These are phyloP conservation scores for Cavia porcellus DNA, from an alignment of 2,113 vertebrate species.

Conservation along the genomic window DNA sequence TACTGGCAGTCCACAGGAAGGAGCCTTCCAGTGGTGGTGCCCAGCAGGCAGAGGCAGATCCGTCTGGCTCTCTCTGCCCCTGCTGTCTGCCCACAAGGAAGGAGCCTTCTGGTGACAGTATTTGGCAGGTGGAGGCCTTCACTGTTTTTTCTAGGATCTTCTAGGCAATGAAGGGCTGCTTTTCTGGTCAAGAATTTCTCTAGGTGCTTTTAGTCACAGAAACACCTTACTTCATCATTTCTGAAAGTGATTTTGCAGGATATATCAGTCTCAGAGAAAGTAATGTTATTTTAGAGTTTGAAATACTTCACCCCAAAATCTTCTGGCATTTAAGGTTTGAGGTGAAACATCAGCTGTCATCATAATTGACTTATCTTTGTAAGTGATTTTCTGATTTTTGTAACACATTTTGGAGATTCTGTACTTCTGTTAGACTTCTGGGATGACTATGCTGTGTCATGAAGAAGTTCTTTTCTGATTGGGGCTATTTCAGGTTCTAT, in stretches of 20 bases:
- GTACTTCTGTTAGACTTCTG: too few relatives aligned
- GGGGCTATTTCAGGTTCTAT: not conserved
- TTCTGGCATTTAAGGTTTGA: not conserved
- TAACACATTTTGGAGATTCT: too few relatives aligned
- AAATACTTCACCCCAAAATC: not conserved
- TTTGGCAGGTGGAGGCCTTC: too few relatives aligned
- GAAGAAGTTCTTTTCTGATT: not conserved
- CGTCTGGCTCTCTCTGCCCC: too few relatives aligned
- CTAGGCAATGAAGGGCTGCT: not conserved
- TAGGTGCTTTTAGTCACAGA: not conserved
- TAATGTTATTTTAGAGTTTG: not conserved
- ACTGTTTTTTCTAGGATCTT: not conserved
- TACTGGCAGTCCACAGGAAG: too few relatives aligned
- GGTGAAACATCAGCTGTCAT: not conserved
- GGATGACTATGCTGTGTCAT: too few relatives aligned
- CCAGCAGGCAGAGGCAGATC: too few relatives aligned
- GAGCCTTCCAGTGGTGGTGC: too few relatives aligned
- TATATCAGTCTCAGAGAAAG: not conserved
- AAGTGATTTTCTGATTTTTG: too few relatives aligned
- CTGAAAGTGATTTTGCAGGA: not conserved
- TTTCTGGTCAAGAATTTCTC: not conserved
- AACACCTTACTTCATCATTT: not conserved
- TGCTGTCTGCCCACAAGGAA: too few relatives aligned
- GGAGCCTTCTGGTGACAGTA: too few relatives aligned
- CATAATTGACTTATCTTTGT: not conserved